Conservation (phyloP, 2,113 vertebrate genomes). For the Petrocephalus zakoni region DNA sequence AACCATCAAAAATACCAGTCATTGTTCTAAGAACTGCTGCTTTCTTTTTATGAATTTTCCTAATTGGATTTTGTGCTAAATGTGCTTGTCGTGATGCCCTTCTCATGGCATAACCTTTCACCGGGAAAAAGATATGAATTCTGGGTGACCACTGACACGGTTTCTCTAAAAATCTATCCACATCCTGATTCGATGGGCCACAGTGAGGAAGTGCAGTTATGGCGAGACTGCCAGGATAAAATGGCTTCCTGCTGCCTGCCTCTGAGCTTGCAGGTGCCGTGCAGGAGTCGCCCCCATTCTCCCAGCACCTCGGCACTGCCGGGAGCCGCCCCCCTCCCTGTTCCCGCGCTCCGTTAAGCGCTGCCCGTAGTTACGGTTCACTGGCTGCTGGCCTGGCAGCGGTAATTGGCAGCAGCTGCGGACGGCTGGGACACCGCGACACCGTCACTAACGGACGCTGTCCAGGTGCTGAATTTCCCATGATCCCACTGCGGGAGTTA, state of each 20-base stretch:
- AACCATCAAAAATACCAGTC: not conserved
- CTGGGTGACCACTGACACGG: not conserved
- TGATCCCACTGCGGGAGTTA: not conserved
- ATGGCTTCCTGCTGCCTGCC: not conserved
- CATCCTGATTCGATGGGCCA: not conserved
- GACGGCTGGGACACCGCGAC: not conserved
- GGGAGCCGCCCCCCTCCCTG: not conserved
- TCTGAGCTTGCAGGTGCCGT: not conserved
- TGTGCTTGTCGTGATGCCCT: not conserved
- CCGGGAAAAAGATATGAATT: not conserved
- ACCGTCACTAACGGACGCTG: not conserved
- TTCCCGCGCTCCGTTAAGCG: not conserved
- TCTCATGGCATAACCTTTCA: not conserved
- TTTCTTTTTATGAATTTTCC: not conserved
- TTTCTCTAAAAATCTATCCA: not conserved
- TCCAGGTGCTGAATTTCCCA: constrained; percentile 5
- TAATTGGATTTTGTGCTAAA: not conserved
- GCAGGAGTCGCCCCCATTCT: not conserved
- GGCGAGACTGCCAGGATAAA: not conserved
- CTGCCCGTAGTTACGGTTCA: not conserved
- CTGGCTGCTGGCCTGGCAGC: not conserved
- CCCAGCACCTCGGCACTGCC: not conserved
- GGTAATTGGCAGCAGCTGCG: not conserved
- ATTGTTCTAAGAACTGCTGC: not conserved
- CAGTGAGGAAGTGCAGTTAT: not conserved